These are phyloP conservation scores for Limenitis camilla DNA, from an alignment of 2,888 invertebrate genomes.

Conservation along the genomic window DNA sequence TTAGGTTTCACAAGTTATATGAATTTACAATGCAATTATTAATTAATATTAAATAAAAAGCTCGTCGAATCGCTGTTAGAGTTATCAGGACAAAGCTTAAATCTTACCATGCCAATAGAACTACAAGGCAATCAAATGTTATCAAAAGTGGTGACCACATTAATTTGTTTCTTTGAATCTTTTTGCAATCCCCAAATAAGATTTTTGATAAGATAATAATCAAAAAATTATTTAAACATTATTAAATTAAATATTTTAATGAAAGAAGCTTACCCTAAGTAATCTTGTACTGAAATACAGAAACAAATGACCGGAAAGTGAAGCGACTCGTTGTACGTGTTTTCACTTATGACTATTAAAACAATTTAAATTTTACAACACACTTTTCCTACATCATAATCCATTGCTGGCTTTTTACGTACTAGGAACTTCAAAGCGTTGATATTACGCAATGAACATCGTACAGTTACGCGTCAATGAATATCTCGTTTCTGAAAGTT, in stretches of 20 bases:
- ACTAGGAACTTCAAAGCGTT: neutral
- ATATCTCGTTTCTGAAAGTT: slow-evolving; percentile 6
- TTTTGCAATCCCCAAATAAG: too few relatives aligned
- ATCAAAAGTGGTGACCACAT: too few relatives aligned
- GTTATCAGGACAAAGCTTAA: too few relatives aligned
- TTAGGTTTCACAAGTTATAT: too few relatives aligned
- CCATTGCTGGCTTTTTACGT: neutral
- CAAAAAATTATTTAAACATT: neutral
- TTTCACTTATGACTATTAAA: slow-evolving; percentile 14
- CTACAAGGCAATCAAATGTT: too few relatives aligned
- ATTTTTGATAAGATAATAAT: too few relatives aligned
- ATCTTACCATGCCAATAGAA: too few relatives aligned
- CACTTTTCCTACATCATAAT: neutral
- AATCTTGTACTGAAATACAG: slow-evolving; percentile 14
- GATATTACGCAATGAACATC: slow-evolving; percentile 6
- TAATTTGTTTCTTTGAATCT: too few relatives aligned
- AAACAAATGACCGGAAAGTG: slow-evolving; percentile 19
- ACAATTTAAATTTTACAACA: neutral
- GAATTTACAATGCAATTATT: too few relatives aligned
- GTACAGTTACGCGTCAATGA: neutral
- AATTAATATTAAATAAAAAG: too few relatives aligned
- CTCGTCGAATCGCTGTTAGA: too few relatives aligned
- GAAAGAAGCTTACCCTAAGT: slow-evolving; percentile 6
- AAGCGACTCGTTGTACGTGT: slow-evolving; percentile 12
- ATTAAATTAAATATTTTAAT: neutral